Evolutionary conservation across 2,113 vertebrate genomes (phyloP), one percentile per base, ranked within the genome.

Genomic region (Pitta sordida): DNA sequence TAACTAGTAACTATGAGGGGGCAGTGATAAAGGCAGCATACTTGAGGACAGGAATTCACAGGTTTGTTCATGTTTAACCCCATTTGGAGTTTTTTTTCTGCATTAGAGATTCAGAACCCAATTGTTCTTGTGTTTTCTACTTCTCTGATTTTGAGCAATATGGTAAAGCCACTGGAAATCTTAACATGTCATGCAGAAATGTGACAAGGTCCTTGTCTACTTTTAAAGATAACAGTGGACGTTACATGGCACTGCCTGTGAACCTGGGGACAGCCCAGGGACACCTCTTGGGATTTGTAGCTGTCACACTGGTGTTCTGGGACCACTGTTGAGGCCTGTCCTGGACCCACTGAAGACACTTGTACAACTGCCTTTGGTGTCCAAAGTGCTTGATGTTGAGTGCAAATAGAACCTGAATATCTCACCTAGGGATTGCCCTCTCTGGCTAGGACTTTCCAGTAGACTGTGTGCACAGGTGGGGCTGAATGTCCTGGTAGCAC

Each of bases 1-100:
- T 96, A 96, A 90, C 92, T 95, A 96, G 39, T 93, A 94, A 94
- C 95, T 93, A 78, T 60, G 64, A 83, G 92, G 83, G 58, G 56
- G 52, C 59, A 93, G 56, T 81, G 94, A 90, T 92, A 92, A 91
- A 96, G 86, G 68, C 9, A 0, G 79, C 64, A 23, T 92, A 22
- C 90, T 92, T 74, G 48, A 81, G 60, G 80, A 81, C 68, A 91
- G 86, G 86, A 96, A 90, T 93, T 93, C 76, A 70, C 88, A 93
- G 92, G 90, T 95, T 94, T 0, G 7, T 70, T 96, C 86, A 78
- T 86, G 83, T 88, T 90, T 94, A 80, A 88, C 83, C 76, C 68
- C 13, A 23, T 81, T 48, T 86, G 36, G 48, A 81, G 0, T 0
- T 32, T 83, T 84, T 77, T 51, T 15, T 19, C 17, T 7, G 3